Evolutionary conservation across 1,140 invertebrate genomes (phyloP), one percentile per base, ranked within the genome.

Genomic region (Aradophagus sp.): DNA sequence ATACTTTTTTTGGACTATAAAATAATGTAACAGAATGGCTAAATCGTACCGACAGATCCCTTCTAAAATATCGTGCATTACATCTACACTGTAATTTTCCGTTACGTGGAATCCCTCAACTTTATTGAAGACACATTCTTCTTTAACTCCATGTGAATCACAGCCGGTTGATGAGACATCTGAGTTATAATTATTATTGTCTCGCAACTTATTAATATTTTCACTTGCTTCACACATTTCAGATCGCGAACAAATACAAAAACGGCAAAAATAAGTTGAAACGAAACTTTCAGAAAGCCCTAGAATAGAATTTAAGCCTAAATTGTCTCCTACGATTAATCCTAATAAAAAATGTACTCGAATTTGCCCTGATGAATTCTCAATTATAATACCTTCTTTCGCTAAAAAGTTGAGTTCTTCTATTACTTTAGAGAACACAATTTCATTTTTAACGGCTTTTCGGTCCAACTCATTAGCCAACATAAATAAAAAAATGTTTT

Each of bases 401-500:
- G 39, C 41, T 29, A 84, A 58, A 65, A 62, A 59, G 29, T 70
- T 55, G 1, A 81, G 11, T 61, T 81, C 76, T 56, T 75, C 45
- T 35, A 79, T 73, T 5, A 76, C n/a, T 70, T 32, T 53, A 14
- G 20, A 17, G 44, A 80, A 77, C 55, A 77, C 35, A 36, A 53
- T 32, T 39, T 58, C 19, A 53, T 75, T 76, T 34, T 68, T 52
- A 56, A 70, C 74, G 13, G 29, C 7, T 47, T 66, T 78, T 31
- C 61, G 16, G 61, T 82, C 76, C 16, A 63, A 14, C 5, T 71
- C 36, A 53, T 80, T 70, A 13, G 79, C 71, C 17, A 83, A 34
- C 31, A 55, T 29, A 31, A 61, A 44, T 27, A 81, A 17, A 65
- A 80, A 81, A 44, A 82, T 80, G 55, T 79, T 75, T 38, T 77